Percentiles rank a stretch among this genome's conserved stretches.
These are phyloP conservation scores for Zaprionus taronus DNA, from an alignment of 1,140 invertebrate species.

Conservation along the genomic window DNA sequence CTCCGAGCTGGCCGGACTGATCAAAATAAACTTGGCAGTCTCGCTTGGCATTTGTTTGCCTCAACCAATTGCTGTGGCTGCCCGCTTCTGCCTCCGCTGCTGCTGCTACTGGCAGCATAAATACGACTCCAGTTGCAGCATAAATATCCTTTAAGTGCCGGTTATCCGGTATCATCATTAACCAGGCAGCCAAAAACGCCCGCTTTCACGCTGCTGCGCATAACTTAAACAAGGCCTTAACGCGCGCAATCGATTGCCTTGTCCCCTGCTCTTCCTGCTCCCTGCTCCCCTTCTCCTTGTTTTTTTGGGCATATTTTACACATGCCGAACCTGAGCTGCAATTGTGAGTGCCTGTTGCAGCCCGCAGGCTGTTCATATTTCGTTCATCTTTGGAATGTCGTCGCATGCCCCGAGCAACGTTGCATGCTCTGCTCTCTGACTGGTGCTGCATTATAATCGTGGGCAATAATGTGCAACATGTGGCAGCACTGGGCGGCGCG, in stretches of 20 bases:
- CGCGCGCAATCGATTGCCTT: constrained; percentile 16
- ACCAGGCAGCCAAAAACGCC: constrained; percentile 69
- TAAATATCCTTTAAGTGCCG: constrained; percentile 77
- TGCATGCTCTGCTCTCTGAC: constrained; percentile 40
- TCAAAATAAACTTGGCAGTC: constrained; percentile 53
- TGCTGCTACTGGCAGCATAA: constrained; percentile 26
- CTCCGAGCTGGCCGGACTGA: constrained; percentile 22
- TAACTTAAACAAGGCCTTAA: constrained; percentile 67
- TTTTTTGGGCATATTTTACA: constrained; percentile 69
- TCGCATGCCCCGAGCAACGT: constrained; percentile 39
- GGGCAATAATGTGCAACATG: constrained; percentile 70
- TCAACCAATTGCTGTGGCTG: background rate
- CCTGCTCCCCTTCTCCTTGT: background rate
- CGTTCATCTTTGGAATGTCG: constrained; percentile 61
- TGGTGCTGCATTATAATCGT: constrained; percentile 24
- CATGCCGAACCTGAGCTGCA: constrained; percentile 51
- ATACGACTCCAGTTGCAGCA: constrained; percentile 52
- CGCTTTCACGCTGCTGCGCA: constrained; percentile 70
- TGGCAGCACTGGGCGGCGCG: constrained; percentile 28
- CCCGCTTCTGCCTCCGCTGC: constrained; percentile 1
- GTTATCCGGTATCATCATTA: constrained; percentile 78
- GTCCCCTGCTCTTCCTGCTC: background rate
- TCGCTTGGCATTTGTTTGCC: background rate
- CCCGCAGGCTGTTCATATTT: constrained; percentile 62
- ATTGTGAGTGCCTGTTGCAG: constrained; percentile 13